These are phyloP conservation scores for Limenitis arthemis DNA, from an alignment of 2,888 invertebrate species.

Conservation along the genomic window DNA sequence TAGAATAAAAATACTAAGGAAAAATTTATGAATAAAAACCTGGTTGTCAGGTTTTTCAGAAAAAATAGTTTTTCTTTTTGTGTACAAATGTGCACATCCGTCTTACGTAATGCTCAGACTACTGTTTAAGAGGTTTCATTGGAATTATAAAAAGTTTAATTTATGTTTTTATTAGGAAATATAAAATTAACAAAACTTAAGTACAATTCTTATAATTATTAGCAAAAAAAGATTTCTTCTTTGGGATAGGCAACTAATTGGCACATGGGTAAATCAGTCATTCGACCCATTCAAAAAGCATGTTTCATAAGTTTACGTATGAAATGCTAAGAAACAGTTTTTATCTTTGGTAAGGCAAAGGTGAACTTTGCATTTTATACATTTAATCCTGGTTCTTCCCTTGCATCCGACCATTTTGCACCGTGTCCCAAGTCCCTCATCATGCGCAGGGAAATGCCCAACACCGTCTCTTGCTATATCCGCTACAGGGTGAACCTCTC, in stretches of 20 bases:
- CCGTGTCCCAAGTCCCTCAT: slow-evolving; percentile 24
- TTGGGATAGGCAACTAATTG: neutral
- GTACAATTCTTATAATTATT: slow-evolving; percentile 8
- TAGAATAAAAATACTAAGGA: slow-evolving; percentile 9
- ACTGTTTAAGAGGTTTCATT: neutral
- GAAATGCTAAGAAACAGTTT: slow-evolving; percentile 28
- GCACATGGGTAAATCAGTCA: too few species aligned
- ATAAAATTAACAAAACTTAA: slow-evolving; percentile 16
- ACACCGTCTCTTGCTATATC: slow-evolving; percentile 29
- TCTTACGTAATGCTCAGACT: slow-evolving; percentile 13
- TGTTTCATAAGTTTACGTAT: too few species aligned
- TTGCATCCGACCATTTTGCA: slow-evolving; percentile 29
- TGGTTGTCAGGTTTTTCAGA: slow-evolving; percentile 11
- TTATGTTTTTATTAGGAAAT: slow-evolving; percentile 17
- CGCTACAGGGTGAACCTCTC: slow-evolving; percentile 24
- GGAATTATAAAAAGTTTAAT: slow-evolving; percentile 5
- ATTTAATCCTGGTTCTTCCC: slow-evolving; percentile 26
- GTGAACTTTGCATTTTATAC: slow-evolving; percentile 30
- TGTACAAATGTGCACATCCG: slow-evolving; percentile 23
- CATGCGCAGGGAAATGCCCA: slow-evolving; percentile 29
- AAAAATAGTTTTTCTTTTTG: slow-evolving; percentile 23
- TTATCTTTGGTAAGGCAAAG: slow-evolving; percentile 29
- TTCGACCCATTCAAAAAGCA: too few species aligned
- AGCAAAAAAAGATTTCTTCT: slow-evolving; percentile 10
- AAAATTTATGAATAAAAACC: slow-evolving; percentile 19